phyloP scores from a whole-genome alignment of 2,113 vertebrate species.

The Spilogale gracilis region DNA sequence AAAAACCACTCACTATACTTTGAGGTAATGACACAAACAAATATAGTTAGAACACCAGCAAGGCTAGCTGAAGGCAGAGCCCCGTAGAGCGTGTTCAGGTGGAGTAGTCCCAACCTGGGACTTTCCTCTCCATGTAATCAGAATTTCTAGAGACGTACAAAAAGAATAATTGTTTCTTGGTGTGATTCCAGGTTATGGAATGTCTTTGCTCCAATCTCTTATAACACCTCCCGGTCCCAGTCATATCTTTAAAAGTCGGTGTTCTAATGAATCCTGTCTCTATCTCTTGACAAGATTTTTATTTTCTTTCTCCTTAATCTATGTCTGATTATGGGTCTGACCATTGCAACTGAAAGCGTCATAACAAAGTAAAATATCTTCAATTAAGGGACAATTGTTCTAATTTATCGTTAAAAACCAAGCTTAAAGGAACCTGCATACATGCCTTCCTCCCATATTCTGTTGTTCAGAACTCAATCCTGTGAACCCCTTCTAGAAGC shows the following conservation, averaged over 20 bases:
- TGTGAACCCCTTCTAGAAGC: background rate
- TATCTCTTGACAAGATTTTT: background rate
- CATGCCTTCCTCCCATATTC: background rate
- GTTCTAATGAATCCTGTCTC: background rate
- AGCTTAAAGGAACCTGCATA: background rate
- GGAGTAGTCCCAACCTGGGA: background rate
- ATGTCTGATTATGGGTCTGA: background rate
- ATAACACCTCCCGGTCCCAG: background rate
- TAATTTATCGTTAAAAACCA: background rate
- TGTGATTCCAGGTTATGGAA: background rate
- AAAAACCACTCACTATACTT: background rate
- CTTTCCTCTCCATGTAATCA: background rate
- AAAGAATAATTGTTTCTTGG: background rate
- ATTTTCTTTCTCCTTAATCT: background rate
- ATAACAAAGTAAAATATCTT: background rate
- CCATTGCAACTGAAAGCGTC: background rate
- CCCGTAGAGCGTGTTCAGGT: background rate
- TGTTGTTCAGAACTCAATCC: background rate
- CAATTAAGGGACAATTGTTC: background rate
- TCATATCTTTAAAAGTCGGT: background rate
- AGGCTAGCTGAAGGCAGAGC: background rate
- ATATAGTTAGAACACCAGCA: background rate
- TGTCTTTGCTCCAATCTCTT: background rate
- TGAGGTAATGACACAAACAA: background rate
- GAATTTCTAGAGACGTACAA: background rate